Conservation (phyloP, 2,113 vertebrate genomes). For the Felis catus region DNA sequence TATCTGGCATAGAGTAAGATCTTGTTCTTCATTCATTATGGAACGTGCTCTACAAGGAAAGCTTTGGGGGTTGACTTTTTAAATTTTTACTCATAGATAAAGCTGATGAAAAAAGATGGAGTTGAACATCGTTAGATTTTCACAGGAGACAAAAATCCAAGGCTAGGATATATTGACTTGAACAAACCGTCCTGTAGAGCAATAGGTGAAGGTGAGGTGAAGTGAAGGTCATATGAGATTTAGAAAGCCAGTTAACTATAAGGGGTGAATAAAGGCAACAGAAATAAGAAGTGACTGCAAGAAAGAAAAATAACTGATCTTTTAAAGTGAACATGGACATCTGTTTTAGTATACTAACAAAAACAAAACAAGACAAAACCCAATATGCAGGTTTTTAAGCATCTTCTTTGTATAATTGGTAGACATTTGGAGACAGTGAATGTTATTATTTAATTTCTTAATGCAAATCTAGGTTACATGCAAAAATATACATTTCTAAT, state of each 20-base stretch:
- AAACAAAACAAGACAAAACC: background rate
- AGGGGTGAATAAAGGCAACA: background rate
- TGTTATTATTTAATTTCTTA: conserved; percentile 41
- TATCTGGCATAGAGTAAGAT: background rate
- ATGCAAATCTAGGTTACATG: background rate
- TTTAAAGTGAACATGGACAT: background rate
- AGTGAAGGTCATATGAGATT: background rate
- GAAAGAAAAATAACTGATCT: background rate
- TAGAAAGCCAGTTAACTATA: background rate
- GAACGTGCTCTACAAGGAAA: background rate
- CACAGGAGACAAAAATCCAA: background rate
- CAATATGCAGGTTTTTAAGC: background rate
- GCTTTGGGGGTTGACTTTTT: background rate
- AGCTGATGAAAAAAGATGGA: background rate
- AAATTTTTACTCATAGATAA: background rate
- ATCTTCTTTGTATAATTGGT: background rate
- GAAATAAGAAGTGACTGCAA: background rate
- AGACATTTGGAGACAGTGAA: background rate
- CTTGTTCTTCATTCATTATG: background rate
- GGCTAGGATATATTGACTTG: background rate
- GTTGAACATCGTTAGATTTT: background rate
- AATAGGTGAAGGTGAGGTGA: background rate
- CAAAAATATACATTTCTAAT: background rate
- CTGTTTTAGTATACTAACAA: background rate
- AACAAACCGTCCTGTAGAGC: background rate